phyloP scores from a whole-genome alignment of 2,797 vertebrate genomes.

The Poeciliopsis paucimaculata region DNA sequence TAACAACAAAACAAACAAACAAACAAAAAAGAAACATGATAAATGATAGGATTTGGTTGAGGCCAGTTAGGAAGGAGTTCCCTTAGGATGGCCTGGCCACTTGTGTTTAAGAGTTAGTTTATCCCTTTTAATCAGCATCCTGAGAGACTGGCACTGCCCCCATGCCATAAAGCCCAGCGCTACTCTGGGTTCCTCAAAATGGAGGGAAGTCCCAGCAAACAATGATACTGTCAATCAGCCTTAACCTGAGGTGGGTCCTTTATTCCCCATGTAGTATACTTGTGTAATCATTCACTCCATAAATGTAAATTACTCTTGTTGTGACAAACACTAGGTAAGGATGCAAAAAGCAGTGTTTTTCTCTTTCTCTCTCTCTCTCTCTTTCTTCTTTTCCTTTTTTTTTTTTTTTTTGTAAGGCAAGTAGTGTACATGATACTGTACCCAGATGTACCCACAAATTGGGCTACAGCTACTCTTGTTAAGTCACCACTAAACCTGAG shows the following conservation, averaged over 20 bases:
- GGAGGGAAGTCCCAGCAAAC: constrained; percentile 73
- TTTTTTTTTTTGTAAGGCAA: constrained; percentile 46
- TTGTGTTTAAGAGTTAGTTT: constrained; percentile 76
- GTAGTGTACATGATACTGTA: constrained; percentile 39
- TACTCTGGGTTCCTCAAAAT: constrained; percentile 71
- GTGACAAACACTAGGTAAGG: constrained; percentile 58
- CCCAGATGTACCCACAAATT: not conserved
- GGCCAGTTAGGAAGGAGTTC: constrained; percentile 52
- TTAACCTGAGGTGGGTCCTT: constrained; percentile 77
- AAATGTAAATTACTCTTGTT: constrained; percentile 78
- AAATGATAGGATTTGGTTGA: constrained; percentile 18
- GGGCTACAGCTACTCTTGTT: not conserved
- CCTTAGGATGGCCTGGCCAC: constrained; percentile 67
- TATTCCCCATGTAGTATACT: constrained; percentile 77
- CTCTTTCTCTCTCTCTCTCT: not conserved
- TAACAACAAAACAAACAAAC: not conserved
- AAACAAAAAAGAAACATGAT: not conserved
- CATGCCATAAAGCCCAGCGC: constrained; percentile 75
- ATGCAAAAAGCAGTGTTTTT: constrained; percentile 28
- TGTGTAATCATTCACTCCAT: constrained; percentile 80
- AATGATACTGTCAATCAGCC: constrained; percentile 79
- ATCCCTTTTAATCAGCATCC: constrained; percentile 83
- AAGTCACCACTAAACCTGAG: not conserved
- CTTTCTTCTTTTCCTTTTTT: not conserved
- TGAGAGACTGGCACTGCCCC: constrained; percentile 79